Base-by-base conservation (phyloP, 2,113 vertebrate species). In the Malurus alboscapulatus region DNA sequence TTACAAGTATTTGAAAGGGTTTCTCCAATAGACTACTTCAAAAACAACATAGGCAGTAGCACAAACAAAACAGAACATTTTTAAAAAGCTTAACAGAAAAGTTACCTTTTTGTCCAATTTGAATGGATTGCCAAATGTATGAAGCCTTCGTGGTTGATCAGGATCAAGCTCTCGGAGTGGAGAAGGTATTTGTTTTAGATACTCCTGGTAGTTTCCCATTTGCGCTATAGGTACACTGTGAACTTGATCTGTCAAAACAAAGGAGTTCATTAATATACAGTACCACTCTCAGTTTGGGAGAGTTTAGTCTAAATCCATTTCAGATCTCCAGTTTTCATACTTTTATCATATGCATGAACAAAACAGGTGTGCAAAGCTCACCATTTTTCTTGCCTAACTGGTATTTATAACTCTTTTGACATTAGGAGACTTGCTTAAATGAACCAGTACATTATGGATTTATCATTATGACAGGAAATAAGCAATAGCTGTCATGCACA, bases 201-300 rank as follows among this genome's bases (percentile, higher is more conserved):
- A 99, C 78, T 99, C 99, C 94, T 99, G 99, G 96, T 99, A 99
- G 97, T 99, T 99, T 44, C 99, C 99, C 99, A 99, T 99, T 97
- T 99, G 99, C 94, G 98, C 98, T 88, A 99, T 99, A 87, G 99
- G 98, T 83, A 99, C 98, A 17, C 99, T 99, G 96, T 99, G 99
- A 89, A 99, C 97, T 97, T 99, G 98, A 97, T 99, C 99, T 99
- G 92, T 94, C 11, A 0, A 53, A 88, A 96, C 25, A 95, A 38
- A 90, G 91, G 1, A 68, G 8, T 65, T 78, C 44, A 69, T 95
- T 77, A 96, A 75, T 20, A 75, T 3, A 69, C 7, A 27, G 79
- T 34, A 73, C 13, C 47, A 54, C 25, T 78, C 40, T 78, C 40
- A 50, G 4, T 11, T 50, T 27, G 27, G 6, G 7, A 77, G 17